phyloP scores from a whole-genome alignment of 2,888 invertebrate genomes.

The Zootermopsis nevadensis region DNA sequence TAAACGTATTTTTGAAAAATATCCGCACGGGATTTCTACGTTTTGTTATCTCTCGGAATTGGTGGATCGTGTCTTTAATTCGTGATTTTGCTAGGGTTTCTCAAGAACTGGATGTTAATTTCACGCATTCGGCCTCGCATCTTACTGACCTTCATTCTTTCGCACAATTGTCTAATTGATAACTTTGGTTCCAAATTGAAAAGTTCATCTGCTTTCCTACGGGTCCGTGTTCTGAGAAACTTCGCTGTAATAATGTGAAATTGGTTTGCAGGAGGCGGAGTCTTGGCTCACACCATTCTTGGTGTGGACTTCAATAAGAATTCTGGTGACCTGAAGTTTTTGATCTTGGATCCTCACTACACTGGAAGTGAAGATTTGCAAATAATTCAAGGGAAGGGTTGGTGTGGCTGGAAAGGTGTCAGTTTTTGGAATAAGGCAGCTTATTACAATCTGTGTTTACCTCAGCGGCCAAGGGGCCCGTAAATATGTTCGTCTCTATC shows the following conservation, averaged over 20 bases:
- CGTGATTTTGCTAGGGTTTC: no score
- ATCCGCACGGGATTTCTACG: no score
- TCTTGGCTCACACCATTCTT: slow-evolving; percentile 96
- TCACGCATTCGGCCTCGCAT: no score
- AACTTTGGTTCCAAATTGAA: not conserved
- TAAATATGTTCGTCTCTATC: slow-evolving; percentile 54
- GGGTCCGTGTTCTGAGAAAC: not conserved
- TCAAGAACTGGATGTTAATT: no score
- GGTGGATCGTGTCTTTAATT: no score
- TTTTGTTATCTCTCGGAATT: no score
- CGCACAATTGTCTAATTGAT: no score
- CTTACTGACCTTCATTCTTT: not conserved
- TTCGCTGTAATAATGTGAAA: slow-evolving; percentile 10
- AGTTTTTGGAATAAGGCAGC: slow-evolving; percentile 96
- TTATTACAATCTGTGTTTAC: slow-evolving; percentile 97
- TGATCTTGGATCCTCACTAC: slow-evolving; percentile 99
- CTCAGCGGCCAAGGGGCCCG: slow-evolving; percentile 72
- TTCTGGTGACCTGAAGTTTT: slow-evolving; percentile 81
- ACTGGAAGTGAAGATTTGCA: slow-evolving; percentile 87
- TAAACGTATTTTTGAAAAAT: no score
- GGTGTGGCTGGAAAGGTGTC: slow-evolving; percentile 97
- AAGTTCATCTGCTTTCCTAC: not conserved
- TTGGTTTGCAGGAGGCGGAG: slow-evolving; percentile 85
- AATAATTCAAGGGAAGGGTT: slow-evolving; percentile 83
- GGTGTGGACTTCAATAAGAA: slow-evolving; percentile 89